Evolutionary conservation across 1,140 invertebrate genomes (phyloP).

Genomic region (Paracyclopina nana): DNA sequence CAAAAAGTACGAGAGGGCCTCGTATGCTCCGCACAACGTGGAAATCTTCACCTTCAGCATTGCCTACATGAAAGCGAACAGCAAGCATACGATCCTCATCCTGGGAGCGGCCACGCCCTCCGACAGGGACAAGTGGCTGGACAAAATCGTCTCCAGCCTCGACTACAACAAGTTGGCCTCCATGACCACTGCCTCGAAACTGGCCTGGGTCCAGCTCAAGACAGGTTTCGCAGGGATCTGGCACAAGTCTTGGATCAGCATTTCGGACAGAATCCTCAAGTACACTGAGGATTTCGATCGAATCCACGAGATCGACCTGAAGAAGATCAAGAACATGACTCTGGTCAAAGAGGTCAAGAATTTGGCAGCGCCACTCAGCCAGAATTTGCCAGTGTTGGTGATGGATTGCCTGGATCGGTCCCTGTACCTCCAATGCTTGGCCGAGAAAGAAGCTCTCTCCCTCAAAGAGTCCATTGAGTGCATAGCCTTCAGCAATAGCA

Average conservation of each 20-base stretch:
- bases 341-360: conserved; percentile 18
- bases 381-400: conserved; percentile 34
- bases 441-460: conserved; percentile 28
- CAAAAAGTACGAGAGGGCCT: too few relatives aligned
- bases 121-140: neutral
- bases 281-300: neutral
- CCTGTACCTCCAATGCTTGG: conserved; percentile 47
- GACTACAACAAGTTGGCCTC: neutral
- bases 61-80: too few relatives aligned
- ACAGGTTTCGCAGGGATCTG: neutral
- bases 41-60: too few relatives aligned
- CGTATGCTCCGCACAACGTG: too few relatives aligned
- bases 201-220: conserved; percentile 7
- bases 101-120: neutral
- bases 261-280: neutral
- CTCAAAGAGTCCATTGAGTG: conserved; percentile 50
- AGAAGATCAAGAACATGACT: conserved; percentile 18
- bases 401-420: conserved; percentile 40
- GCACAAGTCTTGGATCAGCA: neutral
- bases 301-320: conserved; percentile 10
- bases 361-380: neutral
- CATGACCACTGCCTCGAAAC: neutral
- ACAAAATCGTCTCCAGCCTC: conserved; percentile 6
- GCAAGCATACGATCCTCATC: neutral
- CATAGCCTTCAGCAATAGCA: conserved; percentile 51